A percentile compares a stretch with the other conserved stretches of the same genome.
These are phyloP conservation scores for Pungitius pungitius DNA, from an alignment of 2,113 vertebrate genomes.

Conservation along the genomic window DNA sequence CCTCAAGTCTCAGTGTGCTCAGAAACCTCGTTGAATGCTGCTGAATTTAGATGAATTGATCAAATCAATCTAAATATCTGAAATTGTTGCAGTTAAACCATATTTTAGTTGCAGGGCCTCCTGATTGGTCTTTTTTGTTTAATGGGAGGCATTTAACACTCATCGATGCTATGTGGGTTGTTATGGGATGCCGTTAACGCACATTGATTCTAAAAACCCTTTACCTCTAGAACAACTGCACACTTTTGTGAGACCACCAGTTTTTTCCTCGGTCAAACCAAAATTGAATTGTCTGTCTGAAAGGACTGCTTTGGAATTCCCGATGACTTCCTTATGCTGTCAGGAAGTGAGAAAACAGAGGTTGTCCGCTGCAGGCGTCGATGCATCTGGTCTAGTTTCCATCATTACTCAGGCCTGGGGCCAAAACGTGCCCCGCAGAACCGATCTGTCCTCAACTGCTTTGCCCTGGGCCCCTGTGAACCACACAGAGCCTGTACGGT, in stretches of 20 bases:
- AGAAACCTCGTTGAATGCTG: constrained; percentile 7
- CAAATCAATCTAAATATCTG: neutral
- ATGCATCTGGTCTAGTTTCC: constrained; percentile 70
- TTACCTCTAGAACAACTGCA: neutral
- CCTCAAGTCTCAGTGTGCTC: constrained; percentile 1
- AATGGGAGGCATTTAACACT: neutral
- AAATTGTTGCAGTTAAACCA: neutral
- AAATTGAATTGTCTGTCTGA: constrained; percentile 41
- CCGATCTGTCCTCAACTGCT: constrained; percentile 64
- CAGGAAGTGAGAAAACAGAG: constrained; percentile 55
- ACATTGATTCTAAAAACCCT: neutral
- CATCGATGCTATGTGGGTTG: neutral
- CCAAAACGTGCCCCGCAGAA: constrained; percentile 68
- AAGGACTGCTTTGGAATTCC: constrained; percentile 46
- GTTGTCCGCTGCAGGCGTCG: constrained; percentile 56
- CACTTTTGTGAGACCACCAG: constrained; percentile 4
- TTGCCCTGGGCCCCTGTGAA: constrained; percentile 36
- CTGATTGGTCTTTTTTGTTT: neutral
- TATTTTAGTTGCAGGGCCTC: neutral
- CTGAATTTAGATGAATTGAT: constrained; percentile 2
- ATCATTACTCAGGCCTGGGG: constrained; percentile 68
- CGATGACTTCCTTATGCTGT: constrained; percentile 51
- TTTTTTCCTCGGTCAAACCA: constrained; percentile 9
- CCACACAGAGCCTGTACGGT: constrained; percentile 9
- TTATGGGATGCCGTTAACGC: neutral